Evolutionary conservation across 2,113 vertebrate species (phyloP), one percentile per base, ranked within the genome.

Genomic region (Dinomys branickii): DNA sequence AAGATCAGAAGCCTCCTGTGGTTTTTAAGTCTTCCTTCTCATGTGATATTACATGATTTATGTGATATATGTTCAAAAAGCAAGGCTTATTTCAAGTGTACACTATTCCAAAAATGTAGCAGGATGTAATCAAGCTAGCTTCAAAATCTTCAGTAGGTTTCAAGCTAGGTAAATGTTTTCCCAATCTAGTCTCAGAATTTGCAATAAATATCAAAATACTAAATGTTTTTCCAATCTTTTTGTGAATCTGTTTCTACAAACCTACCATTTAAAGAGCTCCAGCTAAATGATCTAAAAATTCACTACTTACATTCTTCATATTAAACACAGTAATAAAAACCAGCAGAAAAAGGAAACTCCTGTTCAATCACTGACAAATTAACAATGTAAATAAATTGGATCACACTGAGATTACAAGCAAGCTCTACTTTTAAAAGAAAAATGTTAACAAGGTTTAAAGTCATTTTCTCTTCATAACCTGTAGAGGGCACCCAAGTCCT

Each of bases 401-500:
- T 91, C 69, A 93, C 10, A 56, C 35, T 44, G 65, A 75, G 59
- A 94, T 28, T 69, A 12, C 75, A 67, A 69, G 17, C 24, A 96
- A 38, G 47, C 58, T 89, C 63, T 82, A 50, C 38, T 94, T 95
- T 85, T 93, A 85, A 88, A 75, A 67, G 67, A 2, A 89, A 59
- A 2, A 88, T 52, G 26, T 16, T 16, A 77, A 58, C 41, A 87
- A 11, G 2, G 26, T 85, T 96, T 0, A 35, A 17, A 14, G 44
- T 54, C 56, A 13, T 75, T 2, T 67, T 84, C 87, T 97, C 0
- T 14, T 93, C 90, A 94, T 86, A 95, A 89, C 98, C 99, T 98
- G 98, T 67, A 98, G 99, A 96, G 97, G 98, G 98, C 98, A 99
- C 98, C 93, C 97, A 96, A 97, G 98, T 91, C 93, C 97, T 97